phyloP scores from a whole-genome alignment of 2,888 invertebrate species.

The Habrosyne pyritoides region DNA sequence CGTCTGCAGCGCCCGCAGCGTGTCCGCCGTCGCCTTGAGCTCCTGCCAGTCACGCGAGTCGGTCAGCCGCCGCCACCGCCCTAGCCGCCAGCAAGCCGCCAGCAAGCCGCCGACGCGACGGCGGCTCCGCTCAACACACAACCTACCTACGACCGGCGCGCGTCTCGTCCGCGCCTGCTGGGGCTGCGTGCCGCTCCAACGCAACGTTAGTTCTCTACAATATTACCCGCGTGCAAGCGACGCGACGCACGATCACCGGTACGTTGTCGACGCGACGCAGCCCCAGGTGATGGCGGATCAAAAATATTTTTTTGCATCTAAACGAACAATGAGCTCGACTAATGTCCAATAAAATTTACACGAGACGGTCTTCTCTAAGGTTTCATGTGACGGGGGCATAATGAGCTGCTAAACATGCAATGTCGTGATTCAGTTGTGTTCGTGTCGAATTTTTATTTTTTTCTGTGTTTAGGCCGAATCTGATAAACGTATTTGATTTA shows the following conservation, averaged over 20 bases:
- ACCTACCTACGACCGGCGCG: constrained; percentile 59
- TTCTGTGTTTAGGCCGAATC: constrained; percentile 70
- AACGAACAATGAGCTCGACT: constrained; percentile 65
- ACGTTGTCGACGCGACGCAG: constrained; percentile 58
- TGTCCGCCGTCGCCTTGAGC: constrained; percentile 93
- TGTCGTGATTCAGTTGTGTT: constrained; percentile 77
- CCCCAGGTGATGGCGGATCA: constrained; percentile 67
- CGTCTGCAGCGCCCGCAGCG: constrained; percentile 91
- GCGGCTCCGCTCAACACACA: constrained; percentile 56
- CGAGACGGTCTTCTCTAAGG: constrained; percentile 78
- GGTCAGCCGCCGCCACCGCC: constrained; percentile 70
- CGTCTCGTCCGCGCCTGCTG: constrained; percentile 54
- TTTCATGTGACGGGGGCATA: constrained; percentile 76
- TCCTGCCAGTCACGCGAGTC: constrained; percentile 85
- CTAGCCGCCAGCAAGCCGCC: constrained; percentile 59
- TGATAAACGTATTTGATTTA: constrained; percentile 37
- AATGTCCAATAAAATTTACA: constrained; percentile 66
- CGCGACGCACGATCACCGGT: constrained; percentile 12
- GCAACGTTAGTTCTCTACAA: constrained; percentile 32
- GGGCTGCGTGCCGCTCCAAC: constrained; percentile 48
- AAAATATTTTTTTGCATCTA: constrained; percentile 66
- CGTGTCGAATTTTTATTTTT: constrained; percentile 59
- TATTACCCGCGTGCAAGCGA: constrained; percentile 21
- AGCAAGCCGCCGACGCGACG: constrained; percentile 48
- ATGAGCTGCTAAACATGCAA: constrained; percentile 82